A percentile compares a stretch with the other conserved stretches of the same genome.
Conservation (phyloP, 2,797 vertebrate species). For the Cyclopterus lumpus region DNA sequence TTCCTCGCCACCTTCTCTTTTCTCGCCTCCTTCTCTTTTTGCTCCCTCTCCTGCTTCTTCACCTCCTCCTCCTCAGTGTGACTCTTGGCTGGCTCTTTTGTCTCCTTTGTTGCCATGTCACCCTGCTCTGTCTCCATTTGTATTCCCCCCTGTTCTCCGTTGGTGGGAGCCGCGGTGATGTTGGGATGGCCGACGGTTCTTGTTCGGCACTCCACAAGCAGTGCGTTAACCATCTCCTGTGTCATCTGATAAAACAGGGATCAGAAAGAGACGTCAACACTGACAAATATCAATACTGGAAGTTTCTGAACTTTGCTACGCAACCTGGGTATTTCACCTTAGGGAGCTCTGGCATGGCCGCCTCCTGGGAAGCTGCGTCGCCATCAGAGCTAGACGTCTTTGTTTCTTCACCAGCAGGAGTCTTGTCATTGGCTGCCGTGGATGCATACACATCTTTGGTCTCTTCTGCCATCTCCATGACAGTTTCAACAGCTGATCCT, state of each 20-base stretch:
- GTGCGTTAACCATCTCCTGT: slow-evolving; percentile 54
- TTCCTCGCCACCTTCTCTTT: slow-evolving; percentile 26
- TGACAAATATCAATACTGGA: background rate
- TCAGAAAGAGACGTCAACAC: background rate
- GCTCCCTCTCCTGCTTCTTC: slow-evolving; percentile 35
- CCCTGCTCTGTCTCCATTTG: background rate
- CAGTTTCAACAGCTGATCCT: background rate
- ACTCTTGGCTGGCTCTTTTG: slow-evolving; percentile 17
- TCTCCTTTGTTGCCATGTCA: background rate
- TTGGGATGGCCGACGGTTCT: background rate
- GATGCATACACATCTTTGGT: fast-evolving
- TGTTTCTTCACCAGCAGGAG: background rate
- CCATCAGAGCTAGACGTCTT: background rate
- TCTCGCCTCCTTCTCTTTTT: slow-evolving; percentile 29
- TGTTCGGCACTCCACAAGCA: slow-evolving; percentile 64
- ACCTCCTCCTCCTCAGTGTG: slow-evolving; percentile 4
- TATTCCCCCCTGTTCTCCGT: background rate
- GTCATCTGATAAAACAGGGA: slow-evolving; percentile 54
- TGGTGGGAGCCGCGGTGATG: background rate
- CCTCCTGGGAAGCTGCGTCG: background rate
- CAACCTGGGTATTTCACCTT: slow-evolving; percentile 49
- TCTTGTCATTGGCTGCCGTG: background rate
- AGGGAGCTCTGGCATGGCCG: slow-evolving; percentile 9
- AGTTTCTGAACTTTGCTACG: background rate
- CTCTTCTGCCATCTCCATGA: slow-evolving; percentile 5